A percentile compares a stretch with the other conserved stretches of the same genome.
Conservation (phyloP, 2,113 vertebrate genomes). For the Rhabdomys dilectus region DNA sequence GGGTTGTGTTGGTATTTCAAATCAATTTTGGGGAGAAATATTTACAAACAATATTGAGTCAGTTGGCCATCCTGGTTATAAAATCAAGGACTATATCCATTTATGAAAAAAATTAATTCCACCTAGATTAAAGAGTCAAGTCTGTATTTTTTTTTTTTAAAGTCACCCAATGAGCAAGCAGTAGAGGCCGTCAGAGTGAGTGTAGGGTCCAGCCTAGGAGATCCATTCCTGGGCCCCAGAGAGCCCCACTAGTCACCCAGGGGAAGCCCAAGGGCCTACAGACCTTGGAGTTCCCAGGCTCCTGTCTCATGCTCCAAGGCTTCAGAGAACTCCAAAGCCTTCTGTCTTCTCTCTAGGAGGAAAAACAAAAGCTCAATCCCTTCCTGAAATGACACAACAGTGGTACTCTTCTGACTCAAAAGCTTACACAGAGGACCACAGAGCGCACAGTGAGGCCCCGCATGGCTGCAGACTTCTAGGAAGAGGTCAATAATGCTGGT, state of each 20-base stretch:
- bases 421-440: not conserved
- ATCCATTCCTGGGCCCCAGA: not conserved
- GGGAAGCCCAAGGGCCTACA: not conserved
- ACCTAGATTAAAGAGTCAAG: not conserved
- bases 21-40: not conserved
- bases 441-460: not conserved
- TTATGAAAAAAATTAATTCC: not conserved
- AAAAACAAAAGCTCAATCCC: not conserved
- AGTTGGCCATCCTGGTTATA: not conserved
- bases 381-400: too few relatives aligned
- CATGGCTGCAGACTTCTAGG: not conserved
- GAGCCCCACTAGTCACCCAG: fast-evolving
- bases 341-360: not conserved
- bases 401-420: not conserved
- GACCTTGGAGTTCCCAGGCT: not conserved
- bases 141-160: not conserved
- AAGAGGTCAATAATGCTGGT: not conserved
- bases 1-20: conserved; percentile 10
- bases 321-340: not conserved
- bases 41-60: not conserved
- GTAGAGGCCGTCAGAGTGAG: not conserved
- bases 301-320: not conserved
- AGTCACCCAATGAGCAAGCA: not conserved
- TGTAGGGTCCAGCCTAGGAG: not conserved
- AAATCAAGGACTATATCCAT: not conserved